Evolutionary conservation across 2,888 invertebrate genomes (phyloP).

Genomic region (Dendrolimus pini): DNA sequence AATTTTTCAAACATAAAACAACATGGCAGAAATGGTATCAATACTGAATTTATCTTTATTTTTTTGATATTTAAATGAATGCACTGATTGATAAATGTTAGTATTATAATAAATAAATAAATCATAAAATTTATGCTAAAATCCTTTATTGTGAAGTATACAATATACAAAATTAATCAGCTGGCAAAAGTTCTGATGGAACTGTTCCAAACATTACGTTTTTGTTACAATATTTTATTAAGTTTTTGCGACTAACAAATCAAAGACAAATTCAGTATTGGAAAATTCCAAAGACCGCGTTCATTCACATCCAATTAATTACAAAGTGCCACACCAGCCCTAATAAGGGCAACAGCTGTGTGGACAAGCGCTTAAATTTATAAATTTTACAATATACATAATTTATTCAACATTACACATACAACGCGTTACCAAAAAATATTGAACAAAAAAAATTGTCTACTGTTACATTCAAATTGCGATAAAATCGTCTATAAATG

Average conservation of each 20-base stretch:
- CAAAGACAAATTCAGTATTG: constrained; percentile 9
- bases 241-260: not conserved
- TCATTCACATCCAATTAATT: constrained; percentile 21
- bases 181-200: no score
- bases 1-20: no score
- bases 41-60: no score
- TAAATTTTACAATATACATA: constrained; percentile 38
- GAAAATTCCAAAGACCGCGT: constrained; percentile 8
- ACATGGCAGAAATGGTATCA: no score
- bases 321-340: constrained; percentile 22
- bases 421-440: constrained; percentile 49
- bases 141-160: no score
- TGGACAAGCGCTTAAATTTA: constrained; percentile 45
- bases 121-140: no score
- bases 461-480: constrained; percentile 36
- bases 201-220: no score
- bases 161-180: no score
- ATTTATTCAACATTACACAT: constrained; percentile 45
- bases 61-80: no score
- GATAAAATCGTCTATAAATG: constrained; percentile 47
- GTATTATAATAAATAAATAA: no score
- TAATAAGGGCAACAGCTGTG: constrained; percentile 36
- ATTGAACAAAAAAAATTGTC: constrained; percentile 42
- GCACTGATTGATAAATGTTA: no score
- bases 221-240: no score